phyloP scores from a whole-genome alignment of 1,140 invertebrate genomes.

The Aphelinus certus region DNA sequence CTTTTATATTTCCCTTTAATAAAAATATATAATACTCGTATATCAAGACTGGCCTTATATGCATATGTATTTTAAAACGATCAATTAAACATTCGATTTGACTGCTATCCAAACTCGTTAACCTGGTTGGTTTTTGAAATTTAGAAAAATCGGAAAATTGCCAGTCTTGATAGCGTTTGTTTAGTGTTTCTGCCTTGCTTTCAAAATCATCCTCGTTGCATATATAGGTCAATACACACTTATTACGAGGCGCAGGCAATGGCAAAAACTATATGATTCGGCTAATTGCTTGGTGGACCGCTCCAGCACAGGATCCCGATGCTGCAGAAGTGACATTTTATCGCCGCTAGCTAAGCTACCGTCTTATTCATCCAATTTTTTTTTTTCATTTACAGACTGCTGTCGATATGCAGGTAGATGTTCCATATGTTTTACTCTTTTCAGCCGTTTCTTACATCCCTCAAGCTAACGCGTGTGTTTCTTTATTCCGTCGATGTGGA shows the following conservation, averaged over 20 bases:
- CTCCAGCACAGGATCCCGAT: slow-evolving; percentile 19
- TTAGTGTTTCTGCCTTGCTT: no score
- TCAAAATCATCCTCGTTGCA: no score
- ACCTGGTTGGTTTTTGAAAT: no score
- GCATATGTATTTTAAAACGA: background rate
- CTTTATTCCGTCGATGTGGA: no score
- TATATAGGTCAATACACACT: no score
- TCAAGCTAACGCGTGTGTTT: no score
- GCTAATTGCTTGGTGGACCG: background rate
- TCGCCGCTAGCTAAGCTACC: background rate
- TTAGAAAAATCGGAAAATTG: no score
- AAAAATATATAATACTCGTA: slow-evolving; percentile 5
- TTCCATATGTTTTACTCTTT: background rate
- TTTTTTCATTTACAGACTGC: slow-evolving; percentile 13
- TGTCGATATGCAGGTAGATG: slow-evolving; percentile 9
- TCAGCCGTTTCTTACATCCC: no score
- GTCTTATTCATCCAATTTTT: background rate
- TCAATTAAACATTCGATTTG: background rate
- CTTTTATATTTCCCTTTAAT: background rate
- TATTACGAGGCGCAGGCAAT: no score
- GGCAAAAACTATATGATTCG: background rate
- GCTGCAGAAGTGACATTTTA: slow-evolving; percentile 32
- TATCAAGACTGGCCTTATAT: background rate
- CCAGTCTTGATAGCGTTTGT: no score
- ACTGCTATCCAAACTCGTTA: no score